Base-by-base conservation (phyloP, 2,113 vertebrate genomes). In the Larimichthys crocea region DNA sequence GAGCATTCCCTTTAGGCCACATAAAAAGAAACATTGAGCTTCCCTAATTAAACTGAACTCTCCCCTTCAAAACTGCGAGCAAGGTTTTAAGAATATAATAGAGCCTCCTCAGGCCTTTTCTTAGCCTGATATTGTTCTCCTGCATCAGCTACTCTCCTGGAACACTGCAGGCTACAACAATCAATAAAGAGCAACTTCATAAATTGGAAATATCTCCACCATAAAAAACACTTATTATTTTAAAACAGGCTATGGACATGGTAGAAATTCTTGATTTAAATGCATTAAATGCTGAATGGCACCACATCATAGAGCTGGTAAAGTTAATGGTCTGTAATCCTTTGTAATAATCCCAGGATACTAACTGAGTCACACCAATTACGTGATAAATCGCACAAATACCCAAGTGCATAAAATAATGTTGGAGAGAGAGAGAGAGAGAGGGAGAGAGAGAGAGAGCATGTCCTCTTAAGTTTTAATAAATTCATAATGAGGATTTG, bases 1-100 rank as follows among this genome's bases (percentile, higher is more conserved):
- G 40, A 72, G 62, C 26, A 40, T 17, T 24, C 64, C 69, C 83
- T 74, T 17, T 46, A 70, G 81, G 73, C 17, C 35, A 79, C 55
- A 80, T 87, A 63, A 86, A 88, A 84, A 72, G 57, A 74, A 73
- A 68, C 57, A 71, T 73, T 68, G 59, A 78, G 79, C 71, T 67
- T 56, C 31, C 42, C 40, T 90, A 76, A 89, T 89, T 89, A 79
- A 86, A 86, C 79, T 83, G 50, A 82, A 70, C 68, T 64, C 53
- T 74, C 29, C n/a, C n/a, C 42, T 56, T 63, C 14, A 10, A 3
- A 63, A 82, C 20, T 61, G 59, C 10, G 4, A 68, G 40, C 11
- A 22, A 68, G 61, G 68, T 76, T 80, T 79, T 19, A 3, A 44
- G 29, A 78, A 72, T 52, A 70, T 83, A 71, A 60, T 26, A 65